A percentile compares a stretch with the other conserved stretches of the same genome.
phyloP scores from a whole-genome alignment of 2,888 invertebrate genomes.

The Lepidocyrtinus sp. region DNA sequence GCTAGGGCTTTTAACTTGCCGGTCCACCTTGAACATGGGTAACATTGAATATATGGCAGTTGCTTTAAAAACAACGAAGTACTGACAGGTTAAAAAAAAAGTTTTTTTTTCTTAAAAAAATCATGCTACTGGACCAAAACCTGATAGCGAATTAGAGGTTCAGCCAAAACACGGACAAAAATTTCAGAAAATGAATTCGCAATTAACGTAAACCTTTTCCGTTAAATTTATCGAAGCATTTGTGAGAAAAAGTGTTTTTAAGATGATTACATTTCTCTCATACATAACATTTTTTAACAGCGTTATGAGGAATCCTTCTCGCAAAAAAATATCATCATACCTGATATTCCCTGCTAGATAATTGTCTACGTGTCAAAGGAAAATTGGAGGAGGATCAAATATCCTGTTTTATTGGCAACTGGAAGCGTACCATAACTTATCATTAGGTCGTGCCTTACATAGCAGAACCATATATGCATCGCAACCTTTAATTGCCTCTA shows the following conservation, averaged over 20 bases:
- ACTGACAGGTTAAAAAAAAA: background rate
- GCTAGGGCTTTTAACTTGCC: too few species aligned
- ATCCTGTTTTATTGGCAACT: constrained; percentile 15
- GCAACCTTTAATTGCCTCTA: background rate
- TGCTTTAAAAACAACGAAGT: background rate
- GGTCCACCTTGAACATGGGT: too few species aligned
- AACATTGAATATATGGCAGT: background rate
- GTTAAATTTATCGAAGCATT: background rate
- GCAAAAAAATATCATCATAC: background rate
- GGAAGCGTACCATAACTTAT: background rate
- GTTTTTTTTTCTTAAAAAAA: background rate
- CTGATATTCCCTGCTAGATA: background rate
- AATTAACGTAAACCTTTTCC: too few species aligned
- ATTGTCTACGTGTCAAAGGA: background rate
- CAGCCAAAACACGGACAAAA: too few species aligned
- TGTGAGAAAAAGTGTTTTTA: background rate
- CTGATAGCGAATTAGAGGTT: too few species aligned
- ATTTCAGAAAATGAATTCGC: too few species aligned
- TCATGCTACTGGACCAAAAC: background rate
- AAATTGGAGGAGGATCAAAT: constrained; percentile 4
- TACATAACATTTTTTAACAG: background rate
- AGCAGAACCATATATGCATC: background rate
- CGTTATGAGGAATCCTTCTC: background rate
- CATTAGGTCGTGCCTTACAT: background rate
- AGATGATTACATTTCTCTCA: background rate